phyloP scores from a whole-genome alignment of 37 sponge, comb jelly and placozoan genomes.

The Chondrilla cf. caribensis region DNA sequence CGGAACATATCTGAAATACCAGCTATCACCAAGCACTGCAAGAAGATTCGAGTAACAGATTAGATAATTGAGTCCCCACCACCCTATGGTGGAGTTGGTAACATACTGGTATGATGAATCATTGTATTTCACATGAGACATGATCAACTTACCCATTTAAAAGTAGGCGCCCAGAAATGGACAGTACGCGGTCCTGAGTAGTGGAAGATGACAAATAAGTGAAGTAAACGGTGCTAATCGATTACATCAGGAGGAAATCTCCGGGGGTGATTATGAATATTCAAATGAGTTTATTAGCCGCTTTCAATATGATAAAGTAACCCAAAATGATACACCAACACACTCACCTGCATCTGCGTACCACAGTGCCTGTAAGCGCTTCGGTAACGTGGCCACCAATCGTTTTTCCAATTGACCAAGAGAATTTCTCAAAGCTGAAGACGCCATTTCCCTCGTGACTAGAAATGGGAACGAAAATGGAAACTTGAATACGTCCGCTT shows the following conservation, averaged over 20 bases:
- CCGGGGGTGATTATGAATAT: no score
- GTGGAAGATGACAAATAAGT: not conserved
- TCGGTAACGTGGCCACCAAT: not conserved
- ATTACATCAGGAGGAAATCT: no score
- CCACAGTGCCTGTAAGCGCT: not conserved
- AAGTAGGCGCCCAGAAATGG: conserved; percentile 91
- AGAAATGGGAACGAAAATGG: conserved; percentile 15
- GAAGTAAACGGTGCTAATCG: not conserved
- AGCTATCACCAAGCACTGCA: conserved; percentile 84
- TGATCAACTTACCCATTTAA: conserved; percentile 82
- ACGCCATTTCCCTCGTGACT: not conserved
- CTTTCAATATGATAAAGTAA: no score
- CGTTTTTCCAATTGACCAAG: not conserved
- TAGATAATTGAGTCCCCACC: not conserved
- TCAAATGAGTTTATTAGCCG: no score
- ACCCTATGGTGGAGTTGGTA: not conserved
- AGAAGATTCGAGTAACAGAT: not conserved
- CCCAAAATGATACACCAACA: no score
- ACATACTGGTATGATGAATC: no score
- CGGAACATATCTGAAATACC: conserved; percentile 70
- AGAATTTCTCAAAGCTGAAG: not conserved
- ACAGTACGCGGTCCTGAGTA: conserved; percentile 79
- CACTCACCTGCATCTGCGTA: conserved; percentile 10
- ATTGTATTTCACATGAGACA: no score
- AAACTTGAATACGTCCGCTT: not conserved